Base-by-base conservation (phyloP, 2,888 invertebrate species). In the Macrophya annulata region DNA sequence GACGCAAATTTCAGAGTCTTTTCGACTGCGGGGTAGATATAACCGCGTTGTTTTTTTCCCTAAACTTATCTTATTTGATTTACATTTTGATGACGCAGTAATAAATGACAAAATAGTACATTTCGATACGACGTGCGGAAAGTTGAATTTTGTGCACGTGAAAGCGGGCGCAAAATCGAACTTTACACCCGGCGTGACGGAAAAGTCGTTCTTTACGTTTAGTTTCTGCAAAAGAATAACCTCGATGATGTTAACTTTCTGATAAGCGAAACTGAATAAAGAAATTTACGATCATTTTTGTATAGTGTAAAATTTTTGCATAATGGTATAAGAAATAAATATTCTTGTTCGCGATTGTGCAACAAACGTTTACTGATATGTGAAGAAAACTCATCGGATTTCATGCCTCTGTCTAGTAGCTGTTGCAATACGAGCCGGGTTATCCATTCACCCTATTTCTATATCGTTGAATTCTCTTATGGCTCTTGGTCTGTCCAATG, bases 401-500 rank as follows among this genome's bases (percentile, higher is more conserved):
- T 62, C 62, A 62, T 62, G 62, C 55, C 55, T 55, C n/a, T 8
- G 55, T 55, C 5, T 55, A 55, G n/a, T 8, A 31, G 12, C 8
- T 10, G 12, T 1, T 10, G 48, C 8, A 12, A 4, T 48, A 6
- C 37, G 43, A n/a, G 71, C n/a, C n/a, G 37, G 40, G 71, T 43
- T 17, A 45, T 48, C 21, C 31, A 48, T 74, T 74, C 74, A 25
- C 74, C 74, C 51, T 31, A n/a, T 77, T 77, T 77, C 9, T 55
- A 51, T 77, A 77, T 37, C 77, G 25, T 37, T 31, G 77, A 17
- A 77, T 77, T 77, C 43, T 81, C 81, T n/a, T 43, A 81, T 62
- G 59, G 72, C 21, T 21, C 43, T 74, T 45, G 77, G 77, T 77
- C 81, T 62, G 81, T 43, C 43, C 59, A 81, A 81, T 81, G 81